phyloP scores from a whole-genome alignment of 2,113 vertebrate species.

The Apaloderma vittatum region DNA sequence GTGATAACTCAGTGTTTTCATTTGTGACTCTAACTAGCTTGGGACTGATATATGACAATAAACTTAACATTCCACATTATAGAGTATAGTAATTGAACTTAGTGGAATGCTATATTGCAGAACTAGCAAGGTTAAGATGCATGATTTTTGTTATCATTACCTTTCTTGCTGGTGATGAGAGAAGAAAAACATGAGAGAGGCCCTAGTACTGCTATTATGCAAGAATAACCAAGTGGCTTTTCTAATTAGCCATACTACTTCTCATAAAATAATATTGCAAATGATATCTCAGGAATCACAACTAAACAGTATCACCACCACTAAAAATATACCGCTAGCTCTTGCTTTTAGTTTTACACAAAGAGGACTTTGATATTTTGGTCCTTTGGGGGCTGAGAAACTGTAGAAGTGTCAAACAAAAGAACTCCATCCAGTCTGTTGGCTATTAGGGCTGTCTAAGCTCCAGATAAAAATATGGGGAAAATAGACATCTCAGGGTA shows the following conservation, averaged over 20 bases:
- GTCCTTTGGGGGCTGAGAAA: neutral
- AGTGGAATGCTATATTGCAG: neutral
- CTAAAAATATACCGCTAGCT: neutral
- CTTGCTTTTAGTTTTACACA: neutral
- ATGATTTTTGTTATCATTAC: neutral
- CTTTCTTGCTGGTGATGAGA: neutral
- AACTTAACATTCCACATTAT: neutral
- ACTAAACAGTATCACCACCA: neutral
- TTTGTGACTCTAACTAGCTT: conserved; percentile 23
- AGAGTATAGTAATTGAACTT: neutral
- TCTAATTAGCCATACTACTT: neutral
- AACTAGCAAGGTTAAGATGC: neutral
- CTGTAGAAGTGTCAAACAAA: neutral
- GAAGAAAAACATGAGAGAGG: neutral
- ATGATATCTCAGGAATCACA: neutral
- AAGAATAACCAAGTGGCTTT: neutral
- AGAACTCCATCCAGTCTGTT: neutral
- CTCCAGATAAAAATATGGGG: neutral
- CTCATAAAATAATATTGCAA: neutral
- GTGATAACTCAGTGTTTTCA: neutral
- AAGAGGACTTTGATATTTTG: neutral
- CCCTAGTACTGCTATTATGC: neutral
- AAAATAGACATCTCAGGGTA: neutral
- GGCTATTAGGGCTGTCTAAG: neutral
- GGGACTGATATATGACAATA: neutral